Evolutionary conservation across 2,888 invertebrate genomes (phyloP).

Genomic region (Agrochola circellaris): DNA sequence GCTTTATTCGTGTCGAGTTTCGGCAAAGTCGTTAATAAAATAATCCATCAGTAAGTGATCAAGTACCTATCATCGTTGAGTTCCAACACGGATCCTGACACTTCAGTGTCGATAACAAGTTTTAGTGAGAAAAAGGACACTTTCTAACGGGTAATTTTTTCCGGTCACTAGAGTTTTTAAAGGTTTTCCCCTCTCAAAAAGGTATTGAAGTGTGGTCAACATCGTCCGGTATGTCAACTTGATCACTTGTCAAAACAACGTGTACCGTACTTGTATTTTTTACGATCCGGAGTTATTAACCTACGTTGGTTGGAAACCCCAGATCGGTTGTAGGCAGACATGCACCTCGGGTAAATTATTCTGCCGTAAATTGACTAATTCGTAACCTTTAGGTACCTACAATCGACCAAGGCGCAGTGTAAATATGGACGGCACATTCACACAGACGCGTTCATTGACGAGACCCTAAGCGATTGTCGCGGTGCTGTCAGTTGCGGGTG

Average conservation of each 20-base stretch:
- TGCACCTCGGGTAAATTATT: too few relatives aligned
- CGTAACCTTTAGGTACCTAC: too few relatives aligned
- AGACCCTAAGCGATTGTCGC: too few relatives aligned
- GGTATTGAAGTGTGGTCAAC: conserved; percentile 8
- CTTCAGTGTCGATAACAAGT: not conserved
- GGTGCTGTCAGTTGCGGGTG: too few relatives aligned
- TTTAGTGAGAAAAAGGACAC: not conserved
- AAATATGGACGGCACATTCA: too few relatives aligned
- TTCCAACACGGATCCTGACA: not conserved
- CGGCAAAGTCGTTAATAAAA: not conserved
- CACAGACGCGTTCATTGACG: too few relatives aligned
- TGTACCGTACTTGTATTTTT: conserved; percentile 14
- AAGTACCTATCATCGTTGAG: not conserved
- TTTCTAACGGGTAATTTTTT: not conserved
- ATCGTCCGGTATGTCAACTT: conserved; percentile 11
- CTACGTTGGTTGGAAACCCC: not conserved
- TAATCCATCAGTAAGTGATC: conserved; percentile 18
- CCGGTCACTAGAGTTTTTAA: not conserved
- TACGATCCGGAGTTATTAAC: not conserved
- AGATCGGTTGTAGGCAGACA: not conserved
- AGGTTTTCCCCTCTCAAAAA: conserved; percentile 6
- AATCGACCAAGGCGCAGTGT: too few relatives aligned
- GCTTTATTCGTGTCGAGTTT: conserved; percentile 12
- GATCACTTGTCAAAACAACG: conserved; percentile 32
- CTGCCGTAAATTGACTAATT: too few relatives aligned